Conservation (phyloP, 2,797 vertebrate genomes). For the Sebastes miniatus region DNA sequence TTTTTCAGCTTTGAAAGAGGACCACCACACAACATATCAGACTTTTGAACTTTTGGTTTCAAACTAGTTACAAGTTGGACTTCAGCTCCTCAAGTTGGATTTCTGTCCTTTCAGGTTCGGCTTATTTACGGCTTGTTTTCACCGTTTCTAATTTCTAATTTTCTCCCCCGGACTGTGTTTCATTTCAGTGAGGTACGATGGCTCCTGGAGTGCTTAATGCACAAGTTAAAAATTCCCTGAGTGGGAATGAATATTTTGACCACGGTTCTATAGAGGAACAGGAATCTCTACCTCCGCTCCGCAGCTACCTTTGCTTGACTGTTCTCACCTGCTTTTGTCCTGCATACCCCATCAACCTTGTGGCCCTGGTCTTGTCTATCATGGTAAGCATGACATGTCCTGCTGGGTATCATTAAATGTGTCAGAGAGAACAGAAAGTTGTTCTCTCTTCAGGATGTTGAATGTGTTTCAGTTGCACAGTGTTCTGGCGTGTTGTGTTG, state of each 20-base stretch:
- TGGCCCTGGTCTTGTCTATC: slow-evolving; percentile 89
- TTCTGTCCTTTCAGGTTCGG: neutral
- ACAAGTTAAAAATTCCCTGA: slow-evolving; percentile 78
- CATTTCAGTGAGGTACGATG: slow-evolving; percentile 32
- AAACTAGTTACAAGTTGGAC: slow-evolving; percentile 1
- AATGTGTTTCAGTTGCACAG: neutral
- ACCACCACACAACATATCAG: slow-evolving; percentile 5
- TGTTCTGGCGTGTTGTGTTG: slow-evolving; percentile 1
- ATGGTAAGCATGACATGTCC: slow-evolving; percentile 81
- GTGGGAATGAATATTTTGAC: slow-evolving; percentile 74
- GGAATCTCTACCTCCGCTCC: slow-evolving; percentile 76
- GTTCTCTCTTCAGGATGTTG: neutral
- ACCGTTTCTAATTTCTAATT: neutral
- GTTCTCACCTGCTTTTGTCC: slow-evolving; percentile 93
- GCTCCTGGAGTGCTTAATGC: slow-evolving; percentile 73
- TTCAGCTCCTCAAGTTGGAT: slow-evolving; percentile 1
- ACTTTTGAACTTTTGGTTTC: neutral
- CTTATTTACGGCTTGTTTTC: neutral
- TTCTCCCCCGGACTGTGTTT: neutral
- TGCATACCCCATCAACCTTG: slow-evolving; percentile 91
- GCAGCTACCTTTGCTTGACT: slow-evolving; percentile 87
- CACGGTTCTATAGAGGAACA: slow-evolving; percentile 77
- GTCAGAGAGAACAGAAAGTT: neutral
- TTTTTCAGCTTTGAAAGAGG: slow-evolving; percentile 13
- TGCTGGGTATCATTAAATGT: neutral